Base-by-base conservation (phyloP, 2,797 vertebrate genomes). In the Zenarchopterus dispar region DNA sequence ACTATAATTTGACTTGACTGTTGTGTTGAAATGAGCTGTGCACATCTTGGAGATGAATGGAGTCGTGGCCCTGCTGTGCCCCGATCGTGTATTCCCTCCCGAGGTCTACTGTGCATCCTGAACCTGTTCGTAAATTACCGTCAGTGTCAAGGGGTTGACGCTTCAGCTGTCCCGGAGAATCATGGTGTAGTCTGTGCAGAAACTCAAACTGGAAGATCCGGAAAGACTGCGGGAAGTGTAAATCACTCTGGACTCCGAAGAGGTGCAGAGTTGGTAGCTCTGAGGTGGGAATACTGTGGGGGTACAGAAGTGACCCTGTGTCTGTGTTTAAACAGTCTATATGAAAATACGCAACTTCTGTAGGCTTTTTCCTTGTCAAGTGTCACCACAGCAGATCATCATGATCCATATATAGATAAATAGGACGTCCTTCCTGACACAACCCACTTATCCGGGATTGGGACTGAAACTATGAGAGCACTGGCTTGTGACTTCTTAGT, bases 151-250 rank as follows among this genome's bases (percentile, higher is more conserved):
- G 70, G 70, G 84, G 74, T 92, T 94, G 93, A 93, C 80, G 90
- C 89, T 92, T 96, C 96, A 97, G 96, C 96, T 97, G 96, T 95
- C 95, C 82, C 67, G 92, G 81, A 89, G 89, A 88, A 95, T 95
- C 94, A 95, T 72, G 85, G 92, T 87, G 90, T 88, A 88, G 88
- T 89, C 89, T 80, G 91, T 86, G 85, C 84, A 89, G 77, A 88
- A 88, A 93, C 80, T 85, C 90, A 89, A 91, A 93, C 91, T 74
- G 85, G 71, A 76, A 73, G 88, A 92, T 68, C 87, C 70, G 89
- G 91, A 51, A 49, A 78, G 54, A 69, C 64, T 53, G 73, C 46
- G 55, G 45, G 44, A 73, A 62, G 57, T 24, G 60, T 81, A 81
- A 79, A 89, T 82, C 78, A 73, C 66, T 67, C 71, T 6, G 55